Conservation (phyloP, 2,888 invertebrate genomes). For the Ochropleura leucogaster region DNA sequence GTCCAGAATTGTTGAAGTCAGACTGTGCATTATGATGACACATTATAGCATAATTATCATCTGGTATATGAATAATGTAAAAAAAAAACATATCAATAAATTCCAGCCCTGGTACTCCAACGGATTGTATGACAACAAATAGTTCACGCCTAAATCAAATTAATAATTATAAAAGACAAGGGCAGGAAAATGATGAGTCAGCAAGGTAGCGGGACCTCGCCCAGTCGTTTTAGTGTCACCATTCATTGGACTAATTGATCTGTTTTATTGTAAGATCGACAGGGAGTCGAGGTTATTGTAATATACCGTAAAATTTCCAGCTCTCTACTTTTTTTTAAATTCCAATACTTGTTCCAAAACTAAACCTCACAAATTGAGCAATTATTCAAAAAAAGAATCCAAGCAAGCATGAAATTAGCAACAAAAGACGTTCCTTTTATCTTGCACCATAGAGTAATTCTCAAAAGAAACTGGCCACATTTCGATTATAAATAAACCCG, state of each 20-base stretch:
- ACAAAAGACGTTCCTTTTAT: constrained; percentile 44
- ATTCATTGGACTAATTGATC: not conserved
- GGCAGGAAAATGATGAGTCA: no score
- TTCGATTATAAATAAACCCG: constrained; percentile 33
- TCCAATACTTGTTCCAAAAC: not conserved
- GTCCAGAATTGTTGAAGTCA: not conserved
- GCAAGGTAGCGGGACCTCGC: not conserved
- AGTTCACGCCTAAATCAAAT: not conserved
- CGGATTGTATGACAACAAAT: not conserved
- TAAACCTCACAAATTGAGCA: not conserved
- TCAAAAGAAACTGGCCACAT: constrained; percentile 25
- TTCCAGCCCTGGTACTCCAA: not conserved
- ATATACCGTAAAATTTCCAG: not conserved
- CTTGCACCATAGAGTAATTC: constrained; percentile 30
- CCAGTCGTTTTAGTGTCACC: not conserved
- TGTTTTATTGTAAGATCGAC: not conserved
- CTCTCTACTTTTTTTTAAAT: constrained; percentile 1
- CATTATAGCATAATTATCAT: no score
- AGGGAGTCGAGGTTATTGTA: not conserved
- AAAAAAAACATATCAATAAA: no score
- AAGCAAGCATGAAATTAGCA: constrained; percentile 18
- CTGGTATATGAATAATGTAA: no score
- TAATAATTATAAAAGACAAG: not conserved
- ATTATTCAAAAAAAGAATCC: constrained; percentile 17
- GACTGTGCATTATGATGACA: no score